Percentiles rank a stretch among this genome's conserved stretches.
These are phyloP conservation scores for Drosophila robusta DNA, from an alignment of 2,888 invertebrate species.

Conservation along the genomic window DNA sequence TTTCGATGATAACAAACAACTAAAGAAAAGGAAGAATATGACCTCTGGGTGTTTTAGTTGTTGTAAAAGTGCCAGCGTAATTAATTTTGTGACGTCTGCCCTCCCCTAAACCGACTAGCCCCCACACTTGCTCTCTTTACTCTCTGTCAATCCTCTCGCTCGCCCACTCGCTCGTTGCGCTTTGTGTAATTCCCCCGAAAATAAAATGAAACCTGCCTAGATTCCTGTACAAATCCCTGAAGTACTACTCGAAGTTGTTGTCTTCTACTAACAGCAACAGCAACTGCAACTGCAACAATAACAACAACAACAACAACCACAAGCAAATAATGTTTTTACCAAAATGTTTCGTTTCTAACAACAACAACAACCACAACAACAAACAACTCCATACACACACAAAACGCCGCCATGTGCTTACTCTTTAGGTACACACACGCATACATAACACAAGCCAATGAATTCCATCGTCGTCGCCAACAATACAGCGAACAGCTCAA, in stretches of 20 bases:
- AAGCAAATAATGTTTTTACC: slow-evolving; percentile 21
- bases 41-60: slow-evolving; percentile 8
- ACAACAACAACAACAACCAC: slow-evolving; percentile 26
- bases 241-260: slow-evolving; percentile 28
- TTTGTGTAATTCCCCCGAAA: slow-evolving; percentile 30
- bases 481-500: slow-evolving; percentile 73
- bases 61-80: slow-evolving; percentile 11
- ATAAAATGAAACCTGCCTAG: slow-evolving; percentile 3
- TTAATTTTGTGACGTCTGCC: slow-evolving; percentile 14
- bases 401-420: slow-evolving; percentile 62
- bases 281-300: slow-evolving; percentile 12
- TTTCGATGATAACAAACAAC: slow-evolving; percentile 12
- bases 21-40: background rate
- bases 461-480: slow-evolving; percentile 84
- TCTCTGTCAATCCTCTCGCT: slow-evolving; percentile 17
- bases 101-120: background rate
- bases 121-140: background rate
- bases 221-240: slow-evolving; percentile 10
- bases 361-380: slow-evolving; percentile 30
- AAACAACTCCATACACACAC: slow-evolving; percentile 14
- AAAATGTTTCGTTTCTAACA: slow-evolving; percentile 46
- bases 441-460: slow-evolving; percentile 84
- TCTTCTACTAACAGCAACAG: slow-evolving; percentile 43
- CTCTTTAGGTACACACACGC: slow-evolving; percentile 84
- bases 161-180: slow-evolving; percentile 43